phyloP scores from a whole-genome alignment of 2,797 vertebrate species.

The Melanotaenia maccullochi region DNA sequence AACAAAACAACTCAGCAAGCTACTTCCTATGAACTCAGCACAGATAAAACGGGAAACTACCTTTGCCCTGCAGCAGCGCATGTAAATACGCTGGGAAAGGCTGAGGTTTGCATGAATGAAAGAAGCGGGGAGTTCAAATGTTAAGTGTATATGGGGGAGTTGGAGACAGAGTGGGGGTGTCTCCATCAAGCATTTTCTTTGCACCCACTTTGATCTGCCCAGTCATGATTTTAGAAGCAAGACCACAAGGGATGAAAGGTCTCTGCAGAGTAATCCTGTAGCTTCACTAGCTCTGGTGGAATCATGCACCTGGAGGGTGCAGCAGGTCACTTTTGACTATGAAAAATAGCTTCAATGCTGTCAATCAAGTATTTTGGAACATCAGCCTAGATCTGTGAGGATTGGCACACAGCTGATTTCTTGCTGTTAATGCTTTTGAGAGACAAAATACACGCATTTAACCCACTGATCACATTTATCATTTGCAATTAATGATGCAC shows the following conservation, averaged over 20 bases:
- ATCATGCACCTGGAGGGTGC: background rate
- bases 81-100: slow-evolving; percentile 73
- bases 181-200: slow-evolving; percentile 64
- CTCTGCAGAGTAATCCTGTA: slow-evolving; percentile 50
- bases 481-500: background rate
- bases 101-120: slow-evolving; percentile 70
- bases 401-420: background rate
- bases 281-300: slow-evolving; percentile 24
- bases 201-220: slow-evolving; percentile 78
- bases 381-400: background rate
- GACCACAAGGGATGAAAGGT: slow-evolving; percentile 49
- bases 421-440: background rate
- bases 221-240: slow-evolving; percentile 65
- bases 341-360: background rate
- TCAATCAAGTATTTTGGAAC: background rate
- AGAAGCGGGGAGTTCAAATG: slow-evolving; percentile 74
- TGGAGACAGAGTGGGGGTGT: slow-evolving; percentile 47
- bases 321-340: background rate
- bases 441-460: background rate
- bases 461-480: background rate
- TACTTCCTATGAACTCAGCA: slow-evolving; percentile 77
- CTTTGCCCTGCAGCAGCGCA: slow-evolving; percentile 66
- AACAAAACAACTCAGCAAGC: slow-evolving; percentile 80
- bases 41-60: slow-evolving; percentile 70
- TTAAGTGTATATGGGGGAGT: slow-evolving; percentile 72